These are phyloP conservation scores for Drosophila biarmipes DNA, from an alignment of 1,140 invertebrate species.

Conservation along the genomic window DNA sequence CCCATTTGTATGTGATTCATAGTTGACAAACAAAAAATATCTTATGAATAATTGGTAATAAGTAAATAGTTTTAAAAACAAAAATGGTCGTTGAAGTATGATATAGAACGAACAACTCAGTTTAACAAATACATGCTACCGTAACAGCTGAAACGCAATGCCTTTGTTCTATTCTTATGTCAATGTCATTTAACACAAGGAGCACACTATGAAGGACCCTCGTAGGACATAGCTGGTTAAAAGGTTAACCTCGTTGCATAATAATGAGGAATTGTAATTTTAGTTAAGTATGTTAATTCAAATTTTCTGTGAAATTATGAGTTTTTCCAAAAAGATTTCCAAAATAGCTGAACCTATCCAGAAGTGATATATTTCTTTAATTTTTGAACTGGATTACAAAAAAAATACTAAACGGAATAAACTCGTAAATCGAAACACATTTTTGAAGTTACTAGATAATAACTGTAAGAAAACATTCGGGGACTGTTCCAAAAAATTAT, in stretches of 20 bases:
- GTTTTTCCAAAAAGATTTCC: slow-evolving; percentile 25
- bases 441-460: slow-evolving; percentile 34
- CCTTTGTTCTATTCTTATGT: slow-evolving; percentile 19
- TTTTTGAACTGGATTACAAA: slow-evolving; percentile 42
- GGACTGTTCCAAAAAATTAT: slow-evolving; percentile 22
- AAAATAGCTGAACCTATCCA: slow-evolving; percentile 24
- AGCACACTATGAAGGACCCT: slow-evolving; percentile 1
- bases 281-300: slow-evolving; percentile 12
- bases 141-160: slow-evolving; percentile 1
- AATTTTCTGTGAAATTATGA: slow-evolving; percentile 12
- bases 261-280: slow-evolving; percentile 7
- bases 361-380: slow-evolving; percentile 46
- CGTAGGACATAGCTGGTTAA: slow-evolving; percentile 5
- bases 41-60: slow-evolving; percentile 51
- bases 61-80: slow-evolving; percentile 42
- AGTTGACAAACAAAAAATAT: slow-evolving; percentile 36
- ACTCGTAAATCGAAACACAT: slow-evolving; percentile 30
- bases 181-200: slow-evolving; percentile 13
- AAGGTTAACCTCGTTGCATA: neutral
- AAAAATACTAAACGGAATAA: slow-evolving; percentile 8
- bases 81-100: slow-evolving; percentile 33
- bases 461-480: slow-evolving; percentile 28
- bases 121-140: slow-evolving; percentile 20
- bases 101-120: slow-evolving; percentile 23
- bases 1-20: slow-evolving; percentile 38